Conservation (phyloP, 2,888 invertebrate genomes). For the Tholera decimalis region DNA sequence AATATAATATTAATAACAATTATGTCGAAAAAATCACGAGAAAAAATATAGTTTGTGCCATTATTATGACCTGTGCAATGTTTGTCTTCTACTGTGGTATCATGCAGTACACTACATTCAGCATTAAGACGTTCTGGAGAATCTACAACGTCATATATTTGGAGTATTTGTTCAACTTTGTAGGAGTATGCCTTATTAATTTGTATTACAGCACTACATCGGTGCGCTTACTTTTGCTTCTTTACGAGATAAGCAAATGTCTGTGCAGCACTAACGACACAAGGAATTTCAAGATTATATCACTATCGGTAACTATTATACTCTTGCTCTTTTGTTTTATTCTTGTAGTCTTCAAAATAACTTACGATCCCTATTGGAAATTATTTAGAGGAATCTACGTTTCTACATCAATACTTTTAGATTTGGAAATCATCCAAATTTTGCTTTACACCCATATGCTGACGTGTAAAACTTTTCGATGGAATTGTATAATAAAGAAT, state of each 20-base stretch:
- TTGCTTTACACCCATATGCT: conserved; percentile 25
- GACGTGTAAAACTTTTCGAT: conserved; percentile 36
- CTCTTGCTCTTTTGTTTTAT: conserved; percentile 15
- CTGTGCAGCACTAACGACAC: conserved; percentile 20
- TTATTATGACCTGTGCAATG: conserved; percentile 14
- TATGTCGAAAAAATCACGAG: conserved; percentile 27
- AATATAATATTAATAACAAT: conserved; percentile 40
- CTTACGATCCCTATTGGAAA: conserved; percentile 35
- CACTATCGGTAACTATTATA: background rate
- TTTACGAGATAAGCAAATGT: conserved; percentile 27
- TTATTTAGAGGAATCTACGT: conserved; percentile 36
- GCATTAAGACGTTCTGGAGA: background rate
- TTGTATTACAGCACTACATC: conserved; percentile 29
- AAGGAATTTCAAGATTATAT: conserved; percentile 20
- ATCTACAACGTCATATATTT: conserved; percentile 43
- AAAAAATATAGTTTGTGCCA: conserved; percentile 27
- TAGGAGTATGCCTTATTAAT: conserved; percentile 27
- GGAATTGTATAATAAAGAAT: conserved; percentile 32
- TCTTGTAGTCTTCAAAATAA: conserved; percentile 34
- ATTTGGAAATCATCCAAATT: conserved; percentile 42
- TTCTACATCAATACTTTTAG: conserved; percentile 34
- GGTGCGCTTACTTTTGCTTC: conserved; percentile 29
- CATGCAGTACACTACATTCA: conserved; percentile 24
- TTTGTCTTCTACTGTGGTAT: conserved; percentile 6
- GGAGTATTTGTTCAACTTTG: conserved; percentile 26